Evolutionary conservation across 2,888 invertebrate genomes (phyloP), one percentile per base, ranked within the genome.

Genomic region (Dichetophora obliterata): DNA sequence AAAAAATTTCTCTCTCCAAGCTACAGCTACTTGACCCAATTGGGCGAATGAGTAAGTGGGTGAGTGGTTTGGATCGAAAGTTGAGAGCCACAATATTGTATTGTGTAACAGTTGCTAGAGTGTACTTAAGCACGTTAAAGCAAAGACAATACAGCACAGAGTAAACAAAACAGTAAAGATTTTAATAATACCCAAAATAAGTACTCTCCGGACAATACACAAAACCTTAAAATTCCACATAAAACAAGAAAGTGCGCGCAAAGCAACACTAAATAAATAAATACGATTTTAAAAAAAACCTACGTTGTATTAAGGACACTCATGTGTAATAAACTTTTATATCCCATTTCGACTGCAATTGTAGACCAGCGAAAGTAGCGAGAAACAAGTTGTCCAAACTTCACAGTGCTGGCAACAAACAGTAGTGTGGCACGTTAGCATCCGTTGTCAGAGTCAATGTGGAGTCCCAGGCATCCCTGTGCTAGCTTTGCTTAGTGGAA

Each of bases 301-400:
- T 8, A 14, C 22, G 31, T 52, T n/a, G 52, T 24, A 19, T 19
- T 31, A 34, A 54, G 70, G 31, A 70, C 54, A 31, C 70, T 52
- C 52, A 70, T 31, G 70, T 31, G 54, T 19, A 31, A 54, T 70
- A 70, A 70, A 70, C 27, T 70, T 70, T 52, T 54, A 70, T 54
- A 50, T 34, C 43, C 43, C 66, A 66, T 34, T 43, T 66, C 34
- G 43, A 66, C 22, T 37, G 66, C 66, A 66, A 66, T 66, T 34
- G 66, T 37, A 43, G 43, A 66, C 19, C 59, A 59, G 11, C 27
- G 16, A 4, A 59, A 43, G 11, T 2, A 43, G 43, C 11, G 11
- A 43, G 27, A 5, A 59, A 59, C 24, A 27, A 27, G 16, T 22
- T 22, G 24, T 9, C 24, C 59, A 24, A 59, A 22, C 59, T 3